Percentiles rank a stretch among this genome's conserved stretches.
phyloP scores from a whole-genome alignment of 2,888 invertebrate genomes.

The Toxonevra muliebris region DNA sequence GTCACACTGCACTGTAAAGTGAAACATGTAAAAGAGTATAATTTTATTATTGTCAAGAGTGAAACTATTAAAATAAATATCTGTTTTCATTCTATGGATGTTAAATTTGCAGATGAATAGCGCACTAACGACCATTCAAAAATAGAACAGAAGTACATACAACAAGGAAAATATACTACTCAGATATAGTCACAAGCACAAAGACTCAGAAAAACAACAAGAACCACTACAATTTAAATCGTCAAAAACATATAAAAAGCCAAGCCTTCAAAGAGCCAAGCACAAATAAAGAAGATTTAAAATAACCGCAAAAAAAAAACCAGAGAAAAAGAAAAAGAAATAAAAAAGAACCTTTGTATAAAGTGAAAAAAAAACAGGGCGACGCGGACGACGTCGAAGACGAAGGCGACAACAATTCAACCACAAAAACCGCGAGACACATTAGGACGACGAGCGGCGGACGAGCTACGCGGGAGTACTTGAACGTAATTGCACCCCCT shows the following conservation, averaged over 20 bases:
- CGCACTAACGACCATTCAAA: too few species aligned
- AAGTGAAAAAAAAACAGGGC: not conserved
- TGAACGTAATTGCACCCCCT: too few species aligned
- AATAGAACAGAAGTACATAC: too few species aligned
- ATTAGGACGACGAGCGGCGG: too few species aligned
- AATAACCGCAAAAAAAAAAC: not conserved
- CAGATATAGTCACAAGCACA: not conserved
- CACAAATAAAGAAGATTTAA: not conserved
- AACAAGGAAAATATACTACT: not conserved
- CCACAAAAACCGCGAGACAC: not conserved
- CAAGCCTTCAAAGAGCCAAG: not conserved
- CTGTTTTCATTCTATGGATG: too few species aligned
- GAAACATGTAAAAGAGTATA: too few species aligned
- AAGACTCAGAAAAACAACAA: not conserved
- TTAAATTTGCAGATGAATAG: too few species aligned
- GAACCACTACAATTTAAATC: not conserved
- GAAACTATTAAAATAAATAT: too few species aligned
- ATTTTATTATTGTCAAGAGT: too few species aligned
- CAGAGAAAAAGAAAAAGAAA: not conserved
- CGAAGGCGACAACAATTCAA: not conserved
- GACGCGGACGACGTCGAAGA: not conserved
- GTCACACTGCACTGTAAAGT: too few species aligned
- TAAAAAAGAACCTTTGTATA: not conserved
- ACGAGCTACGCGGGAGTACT: too few species aligned
- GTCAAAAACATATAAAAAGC: constrained; percentile 6